A percentile compares a stretch with the other conserved stretches of the same genome.
Evolutionary conservation across 2,888 invertebrate genomes (phyloP).

Genomic region (Mesochorus sp.): DNA sequence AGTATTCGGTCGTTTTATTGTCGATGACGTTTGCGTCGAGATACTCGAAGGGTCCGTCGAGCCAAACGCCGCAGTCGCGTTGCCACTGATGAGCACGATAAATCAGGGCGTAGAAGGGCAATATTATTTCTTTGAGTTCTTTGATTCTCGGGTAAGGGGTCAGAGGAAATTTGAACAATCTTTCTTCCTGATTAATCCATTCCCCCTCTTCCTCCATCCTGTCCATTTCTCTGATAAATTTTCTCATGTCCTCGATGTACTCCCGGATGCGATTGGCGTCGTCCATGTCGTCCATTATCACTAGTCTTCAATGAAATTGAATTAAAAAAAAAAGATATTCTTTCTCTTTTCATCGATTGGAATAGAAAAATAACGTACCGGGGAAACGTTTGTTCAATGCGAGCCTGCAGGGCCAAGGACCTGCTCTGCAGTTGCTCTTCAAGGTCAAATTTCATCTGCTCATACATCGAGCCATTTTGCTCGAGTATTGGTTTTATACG

Average conservation of each 20-base stretch:
- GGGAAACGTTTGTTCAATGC: conserved; percentile 89
- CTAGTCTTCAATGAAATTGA: conserved; percentile 82
- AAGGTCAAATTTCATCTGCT: conserved; percentile 91
- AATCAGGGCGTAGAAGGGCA: conserved; percentile 88
- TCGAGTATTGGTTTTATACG: conserved; percentile 92
- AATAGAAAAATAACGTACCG: conserved; percentile 78
- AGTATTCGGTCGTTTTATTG: conserved; percentile 89
- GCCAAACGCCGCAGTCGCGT: conserved; percentile 92
- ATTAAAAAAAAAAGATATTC: background rate
- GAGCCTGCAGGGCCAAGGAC: conserved; percentile 87
- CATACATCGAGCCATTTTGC: conserved; percentile 90
- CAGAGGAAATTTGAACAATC: conserved; percentile 91
- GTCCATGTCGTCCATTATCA: conserved; percentile 92
- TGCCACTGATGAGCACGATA: conserved; percentile 89
- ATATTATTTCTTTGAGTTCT: conserved; percentile 88
- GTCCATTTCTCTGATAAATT: conserved; percentile 89
- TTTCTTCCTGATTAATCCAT: conserved; percentile 96
- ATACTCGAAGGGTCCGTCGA: conserved; percentile 96
- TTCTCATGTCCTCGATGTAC: conserved; percentile 90
- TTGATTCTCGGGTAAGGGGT: conserved; percentile 90
- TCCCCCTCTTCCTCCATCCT: conserved; percentile 89
- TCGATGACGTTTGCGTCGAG: conserved; percentile 91
- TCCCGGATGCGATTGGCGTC: conserved; percentile 89
- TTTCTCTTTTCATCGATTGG: background rate
- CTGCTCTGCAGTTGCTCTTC: conserved; percentile 90